Conservation (phyloP, 1,140 invertebrate genomes). For the Argopecten irradians region DNA sequence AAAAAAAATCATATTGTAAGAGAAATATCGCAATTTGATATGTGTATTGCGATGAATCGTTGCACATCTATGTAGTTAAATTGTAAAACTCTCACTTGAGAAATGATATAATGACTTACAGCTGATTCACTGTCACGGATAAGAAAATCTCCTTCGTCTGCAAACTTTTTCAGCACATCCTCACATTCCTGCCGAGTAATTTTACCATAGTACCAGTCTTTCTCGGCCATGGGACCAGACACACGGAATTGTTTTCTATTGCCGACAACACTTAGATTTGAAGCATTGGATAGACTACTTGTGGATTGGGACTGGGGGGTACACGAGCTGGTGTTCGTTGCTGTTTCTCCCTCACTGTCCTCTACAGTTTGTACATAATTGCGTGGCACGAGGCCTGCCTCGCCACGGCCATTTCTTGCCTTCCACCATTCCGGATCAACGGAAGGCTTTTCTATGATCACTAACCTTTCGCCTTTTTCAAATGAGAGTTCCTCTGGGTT, state of each 20-base stretch:
- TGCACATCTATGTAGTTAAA: no score
- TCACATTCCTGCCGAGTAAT: slow-evolving; percentile 97
- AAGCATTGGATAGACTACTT: slow-evolving; percentile 73
- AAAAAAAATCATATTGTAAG: no score
- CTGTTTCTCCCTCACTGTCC: slow-evolving; percentile 64
- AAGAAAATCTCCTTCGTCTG: slow-evolving; percentile 98
- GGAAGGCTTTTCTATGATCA: slow-evolving; percentile 95
- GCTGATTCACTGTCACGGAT: slow-evolving; percentile 99
- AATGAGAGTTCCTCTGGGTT: slow-evolving; percentile 96
- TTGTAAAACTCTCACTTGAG: no score
- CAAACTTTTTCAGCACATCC: slow-evolving; percentile 93
- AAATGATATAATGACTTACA: slow-evolving; percentile 82
- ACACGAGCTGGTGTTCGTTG: slow-evolving; percentile 62
- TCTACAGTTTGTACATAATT: slow-evolving; percentile 90
- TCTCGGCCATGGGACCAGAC: slow-evolving; percentile 71
- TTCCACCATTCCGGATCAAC: slow-evolving; percentile 99
- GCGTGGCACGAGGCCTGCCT: slow-evolving; percentile 93
- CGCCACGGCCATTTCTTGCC: slow-evolving; percentile 93
- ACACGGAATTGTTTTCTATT: slow-evolving; percentile 71
- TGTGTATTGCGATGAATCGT: no score
- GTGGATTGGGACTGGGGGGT: slow-evolving; percentile 76
- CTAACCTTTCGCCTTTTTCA: slow-evolving; percentile 91
- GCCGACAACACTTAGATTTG: slow-evolving; percentile 59
- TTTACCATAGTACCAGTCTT: slow-evolving; percentile 95
- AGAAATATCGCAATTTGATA: no score